Evolutionary conservation across 2,113 vertebrate species (phyloP).

Genomic region (Globicephala melas): DNA sequence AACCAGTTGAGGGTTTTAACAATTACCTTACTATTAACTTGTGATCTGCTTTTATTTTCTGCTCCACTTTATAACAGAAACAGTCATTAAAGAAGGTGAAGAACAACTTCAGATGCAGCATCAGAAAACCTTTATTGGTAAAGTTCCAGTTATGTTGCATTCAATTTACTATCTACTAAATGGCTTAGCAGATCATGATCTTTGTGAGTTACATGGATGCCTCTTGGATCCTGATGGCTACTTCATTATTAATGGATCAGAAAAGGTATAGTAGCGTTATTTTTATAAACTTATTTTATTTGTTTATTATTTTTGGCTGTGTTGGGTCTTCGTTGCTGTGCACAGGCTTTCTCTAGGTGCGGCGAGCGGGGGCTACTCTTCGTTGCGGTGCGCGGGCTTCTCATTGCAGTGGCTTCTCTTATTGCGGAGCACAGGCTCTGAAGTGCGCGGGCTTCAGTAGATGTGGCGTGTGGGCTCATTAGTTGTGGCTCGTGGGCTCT

Average conservation of each 20-base stretch:
- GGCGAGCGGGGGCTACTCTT: too few relatives aligned
- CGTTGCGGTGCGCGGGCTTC: too few relatives aligned
- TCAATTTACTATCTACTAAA: slow-evolving; percentile 97
- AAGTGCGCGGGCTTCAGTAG: too few relatives aligned
- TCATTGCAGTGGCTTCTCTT: too few relatives aligned
- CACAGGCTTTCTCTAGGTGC: too few relatives aligned
- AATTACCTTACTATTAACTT: background rate
- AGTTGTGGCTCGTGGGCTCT: too few relatives aligned
- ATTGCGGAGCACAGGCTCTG: too few relatives aligned
- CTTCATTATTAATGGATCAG: slow-evolving; percentile 99
- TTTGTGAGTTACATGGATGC: slow-evolving; percentile 98
- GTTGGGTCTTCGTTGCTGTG: too few relatives aligned
- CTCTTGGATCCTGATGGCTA: slow-evolving; percentile 97
- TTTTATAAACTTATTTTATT: too few relatives aligned
- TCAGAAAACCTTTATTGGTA: slow-evolving; percentile 99
- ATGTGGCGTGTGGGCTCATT: too few relatives aligned
- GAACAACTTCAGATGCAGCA: slow-evolving; percentile 98
- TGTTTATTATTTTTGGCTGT: too few relatives aligned
- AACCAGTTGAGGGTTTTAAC: background rate
- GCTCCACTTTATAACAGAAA: slow-evolving; percentile 98
- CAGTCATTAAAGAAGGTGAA: slow-evolving; percentile 97
- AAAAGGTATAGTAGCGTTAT: slow-evolving; percentile 87
- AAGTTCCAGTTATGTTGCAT: slow-evolving; percentile 98
- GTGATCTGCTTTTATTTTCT: slow-evolving; percentile 78
- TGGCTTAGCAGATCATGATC: slow-evolving; percentile 94